Percentiles rank a stretch among this genome's conserved stretches.
Conservation (phyloP, 2,113 vertebrate genomes). For the Brachirus orientalis region DNA sequence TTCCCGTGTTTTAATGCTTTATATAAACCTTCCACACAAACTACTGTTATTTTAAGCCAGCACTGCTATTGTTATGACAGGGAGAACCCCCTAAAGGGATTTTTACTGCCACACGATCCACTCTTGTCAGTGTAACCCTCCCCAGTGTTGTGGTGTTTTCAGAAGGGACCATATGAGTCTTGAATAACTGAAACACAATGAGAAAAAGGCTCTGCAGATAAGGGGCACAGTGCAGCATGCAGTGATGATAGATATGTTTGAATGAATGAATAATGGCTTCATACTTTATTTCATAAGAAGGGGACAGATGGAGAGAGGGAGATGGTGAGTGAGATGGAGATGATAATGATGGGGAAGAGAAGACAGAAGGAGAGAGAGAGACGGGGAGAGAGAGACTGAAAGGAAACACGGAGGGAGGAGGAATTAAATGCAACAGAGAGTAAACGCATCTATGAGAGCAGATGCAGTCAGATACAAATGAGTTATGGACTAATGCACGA, state of each 20-base stretch:
- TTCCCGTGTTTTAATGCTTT: slow-evolving; percentile 65
- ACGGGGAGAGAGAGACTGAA: slow-evolving; percentile 3
- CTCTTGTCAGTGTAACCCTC: slow-evolving; percentile 66
- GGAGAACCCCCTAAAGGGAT: slow-evolving; percentile 71
- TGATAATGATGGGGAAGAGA: slow-evolving; percentile 59
- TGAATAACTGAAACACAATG: slow-evolving; percentile 62
- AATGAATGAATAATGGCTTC: slow-evolving; percentile 74
- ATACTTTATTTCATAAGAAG: slow-evolving; percentile 73
- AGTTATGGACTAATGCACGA: slow-evolving; percentile 73
- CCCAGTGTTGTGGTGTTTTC: slow-evolving; percentile 63
- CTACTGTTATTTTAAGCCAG: slow-evolving; percentile 69
- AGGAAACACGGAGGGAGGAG: slow-evolving; percentile 12
- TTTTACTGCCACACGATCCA: slow-evolving; percentile 67
- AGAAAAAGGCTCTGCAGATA: slow-evolving; percentile 57
- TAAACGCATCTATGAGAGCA: slow-evolving; percentile 43
- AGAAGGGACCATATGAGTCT: slow-evolving; percentile 50
- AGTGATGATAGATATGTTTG: slow-evolving; percentile 68
- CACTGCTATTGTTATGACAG: slow-evolving; percentile 70
- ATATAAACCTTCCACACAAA: slow-evolving; percentile 68
- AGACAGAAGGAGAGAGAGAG: slow-evolving; percentile 1
- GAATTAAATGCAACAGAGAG: slow-evolving; percentile 41
- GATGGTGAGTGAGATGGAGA: slow-evolving; percentile 68
- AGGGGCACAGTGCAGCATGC: slow-evolving; percentile 45
- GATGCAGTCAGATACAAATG: slow-evolving; percentile 45
- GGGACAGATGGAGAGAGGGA: slow-evolving; percentile 65